A percentile compares a stretch with the other conserved stretches of the same genome.
phyloP scores from a whole-genome alignment of 2,113 vertebrate genomes.

The Oreochromis spilurus region DNA sequence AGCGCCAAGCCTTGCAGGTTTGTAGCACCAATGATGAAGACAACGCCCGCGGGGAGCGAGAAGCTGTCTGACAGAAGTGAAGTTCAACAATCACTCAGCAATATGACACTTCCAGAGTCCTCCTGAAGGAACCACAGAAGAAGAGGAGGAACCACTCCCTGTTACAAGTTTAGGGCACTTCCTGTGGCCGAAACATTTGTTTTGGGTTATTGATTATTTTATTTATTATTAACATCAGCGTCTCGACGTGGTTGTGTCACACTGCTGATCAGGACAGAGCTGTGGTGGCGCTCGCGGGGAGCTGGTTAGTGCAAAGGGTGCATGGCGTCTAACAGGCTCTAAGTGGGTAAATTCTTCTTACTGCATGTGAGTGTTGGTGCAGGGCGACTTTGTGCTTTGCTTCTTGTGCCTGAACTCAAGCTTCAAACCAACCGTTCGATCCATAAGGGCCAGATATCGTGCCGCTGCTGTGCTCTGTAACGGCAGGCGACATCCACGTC shows the following conservation, averaged over 20 bases:
- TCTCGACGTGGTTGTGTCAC: neutral
- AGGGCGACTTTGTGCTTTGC: conserved; percentile 31
- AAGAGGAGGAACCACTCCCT: neutral
- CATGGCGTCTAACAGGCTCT: neutral
- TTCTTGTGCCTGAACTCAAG: neutral
- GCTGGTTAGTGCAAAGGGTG: conserved; percentile 23
- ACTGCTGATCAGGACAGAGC: neutral
- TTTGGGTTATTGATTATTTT: neutral
- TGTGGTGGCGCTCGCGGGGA: neutral
- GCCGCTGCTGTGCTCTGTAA: neutral
- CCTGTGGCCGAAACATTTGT: neutral
- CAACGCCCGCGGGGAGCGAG: neutral
- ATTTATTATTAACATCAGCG: neutral
- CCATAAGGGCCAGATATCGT: neutral
- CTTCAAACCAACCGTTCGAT: neutral
- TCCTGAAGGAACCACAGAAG: neutral
- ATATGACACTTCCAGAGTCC: neutral
- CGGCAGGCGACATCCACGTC: neutral
- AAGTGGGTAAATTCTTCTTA: neutral
- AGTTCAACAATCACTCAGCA: neutral
- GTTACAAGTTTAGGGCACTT: neutral
- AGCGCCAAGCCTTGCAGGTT: neutral
- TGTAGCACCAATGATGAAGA: conserved; percentile 45
- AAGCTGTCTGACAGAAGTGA: neutral
- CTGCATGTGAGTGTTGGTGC: neutral